These are phyloP conservation scores for Herminia tarsipennalis DNA, from an alignment of 2,888 invertebrate genomes.

Conservation along the genomic window DNA sequence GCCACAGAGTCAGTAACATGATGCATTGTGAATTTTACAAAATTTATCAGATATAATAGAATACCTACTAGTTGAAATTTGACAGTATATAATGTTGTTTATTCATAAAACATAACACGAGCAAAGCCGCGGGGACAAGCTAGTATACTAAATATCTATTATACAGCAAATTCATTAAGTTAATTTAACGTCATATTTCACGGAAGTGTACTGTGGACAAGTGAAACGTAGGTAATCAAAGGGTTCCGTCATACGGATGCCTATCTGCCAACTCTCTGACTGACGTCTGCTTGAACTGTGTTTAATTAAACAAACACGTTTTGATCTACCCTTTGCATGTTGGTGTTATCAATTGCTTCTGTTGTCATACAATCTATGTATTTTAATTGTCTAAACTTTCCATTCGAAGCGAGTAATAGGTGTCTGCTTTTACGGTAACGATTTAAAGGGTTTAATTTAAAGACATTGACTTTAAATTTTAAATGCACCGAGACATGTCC, in stretches of 20 bases:
- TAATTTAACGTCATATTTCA: conserved; percentile 37
- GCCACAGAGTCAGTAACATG: too few relatives aligned
- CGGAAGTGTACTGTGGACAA: conserved; percentile 52
- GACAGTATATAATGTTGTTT: too few relatives aligned
- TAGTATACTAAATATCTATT: conserved; percentile 25
- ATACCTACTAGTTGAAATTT: too few relatives aligned
- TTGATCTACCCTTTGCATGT: conserved; percentile 40
- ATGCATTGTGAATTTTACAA: too few relatives aligned
- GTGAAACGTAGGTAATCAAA: conserved; percentile 69
- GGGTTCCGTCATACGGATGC: conserved; percentile 57
- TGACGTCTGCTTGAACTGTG: conserved; percentile 61
- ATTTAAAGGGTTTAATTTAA: too few relatives aligned
- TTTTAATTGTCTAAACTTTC: neutral
- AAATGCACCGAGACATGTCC: too few relatives aligned
- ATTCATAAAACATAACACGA: too few relatives aligned
- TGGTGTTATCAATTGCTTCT: conserved; percentile 34
- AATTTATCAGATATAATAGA: too few relatives aligned
- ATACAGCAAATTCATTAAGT: conserved; percentile 32
- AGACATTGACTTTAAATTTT: too few relatives aligned
- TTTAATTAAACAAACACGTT: conserved; percentile 66
- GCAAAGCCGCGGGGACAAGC: too few relatives aligned
- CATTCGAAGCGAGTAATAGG: too few relatives aligned
- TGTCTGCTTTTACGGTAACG: too few relatives aligned
- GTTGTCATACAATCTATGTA: neutral
- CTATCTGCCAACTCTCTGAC: conserved; percentile 62